Percentiles rank a stretch among this genome's conserved stretches.
Conservation (phyloP, 1,140 invertebrate genomes). For the Drosophila equinoxialis region DNA sequence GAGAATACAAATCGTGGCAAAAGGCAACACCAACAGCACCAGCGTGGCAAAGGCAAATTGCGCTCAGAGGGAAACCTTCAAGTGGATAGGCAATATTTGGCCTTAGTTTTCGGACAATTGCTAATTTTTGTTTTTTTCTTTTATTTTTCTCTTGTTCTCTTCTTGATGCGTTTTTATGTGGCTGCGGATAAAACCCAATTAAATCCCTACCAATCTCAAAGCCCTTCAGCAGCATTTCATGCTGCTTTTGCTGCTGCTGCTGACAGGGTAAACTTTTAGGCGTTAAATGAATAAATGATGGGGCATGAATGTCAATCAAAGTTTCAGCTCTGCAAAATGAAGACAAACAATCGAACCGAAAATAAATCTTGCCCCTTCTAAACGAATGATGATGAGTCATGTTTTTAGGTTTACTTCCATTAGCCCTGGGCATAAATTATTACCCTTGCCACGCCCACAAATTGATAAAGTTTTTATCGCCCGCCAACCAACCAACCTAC, state of each 20-base stretch:
- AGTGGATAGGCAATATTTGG: conserved; percentile 50
- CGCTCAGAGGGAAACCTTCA: not conserved
- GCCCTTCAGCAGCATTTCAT: too few species aligned
- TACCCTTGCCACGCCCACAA: conserved; percentile 68
- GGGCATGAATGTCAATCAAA: conserved; percentile 78
- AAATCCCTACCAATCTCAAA: conserved; percentile 28
- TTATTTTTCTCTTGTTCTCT: too few species aligned
- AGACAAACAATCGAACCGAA: conserved; percentile 60
- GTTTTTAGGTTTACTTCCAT: conserved; percentile 53
- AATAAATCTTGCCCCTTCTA: conserved; percentile 48
- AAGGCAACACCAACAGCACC: not conserved
- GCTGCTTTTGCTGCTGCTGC: conserved; percentile 6
- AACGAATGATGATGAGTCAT: conserved; percentile 68
- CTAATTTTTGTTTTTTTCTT: conserved; percentile 13
- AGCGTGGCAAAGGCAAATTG: conserved; percentile 2
- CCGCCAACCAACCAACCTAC: not conserved
- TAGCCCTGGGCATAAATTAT: conserved; percentile 71
- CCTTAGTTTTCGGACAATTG: conserved; percentile 42
- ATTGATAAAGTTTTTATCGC: conserved; percentile 61
- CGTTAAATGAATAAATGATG: conserved; percentile 79
- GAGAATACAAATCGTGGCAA: conserved; percentile 27
- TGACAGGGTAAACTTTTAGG: conserved; percentile 42
- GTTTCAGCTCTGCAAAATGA: conserved; percentile 64
- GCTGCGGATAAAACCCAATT: conserved; percentile 49
- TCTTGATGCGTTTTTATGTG: conserved; percentile 7